These are phyloP conservation scores for Taxidea taxus DNA, from an alignment of 2,113 vertebrate genomes.

Conservation along the genomic window DNA sequence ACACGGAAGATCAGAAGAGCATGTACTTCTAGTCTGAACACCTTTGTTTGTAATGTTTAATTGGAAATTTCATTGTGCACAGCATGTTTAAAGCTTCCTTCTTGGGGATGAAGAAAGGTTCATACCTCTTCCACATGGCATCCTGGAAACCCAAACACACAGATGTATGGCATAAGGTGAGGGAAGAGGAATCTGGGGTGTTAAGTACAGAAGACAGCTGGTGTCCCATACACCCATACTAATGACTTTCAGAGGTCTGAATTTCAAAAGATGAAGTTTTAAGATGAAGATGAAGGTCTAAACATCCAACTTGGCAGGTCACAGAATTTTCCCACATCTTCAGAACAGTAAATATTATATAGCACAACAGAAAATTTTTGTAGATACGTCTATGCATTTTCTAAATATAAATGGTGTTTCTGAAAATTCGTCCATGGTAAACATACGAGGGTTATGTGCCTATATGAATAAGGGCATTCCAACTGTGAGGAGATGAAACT, in stretches of 20 bases:
- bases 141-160: constrained; percentile 69
- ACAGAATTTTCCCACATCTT: constrained; percentile 53
- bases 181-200: constrained; percentile 33
- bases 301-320: constrained; percentile 41
- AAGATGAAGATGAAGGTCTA: constrained; percentile 59
- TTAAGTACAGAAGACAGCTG: constrained; percentile 57
- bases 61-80: constrained; percentile 49
- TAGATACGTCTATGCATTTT: constrained; percentile 33
- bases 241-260: constrained; percentile 47
- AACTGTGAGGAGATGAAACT: constrained; percentile 30
- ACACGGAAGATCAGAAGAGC: neutral
- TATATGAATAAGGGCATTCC: constrained; percentile 9
- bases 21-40: constrained; percentile 14
- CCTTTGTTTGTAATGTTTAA: constrained; percentile 41
- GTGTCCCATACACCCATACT: constrained; percentile 20
- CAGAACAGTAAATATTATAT: constrained; percentile 37
- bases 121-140: constrained; percentile 52
- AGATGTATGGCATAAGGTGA: constrained; percentile 53
- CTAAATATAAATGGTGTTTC: constrained; percentile 41
- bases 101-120: constrained; percentile 67
- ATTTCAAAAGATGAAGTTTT: constrained; percentile 65
- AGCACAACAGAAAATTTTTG: constrained; percentile 6
- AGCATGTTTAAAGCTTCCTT: constrained; percentile 62
- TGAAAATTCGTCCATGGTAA: constrained; percentile 43
- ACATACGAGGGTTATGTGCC: neutral